These are phyloP conservation scores for Syngnathus floridae DNA, from an alignment of 2,113 vertebrate genomes.

Conservation along the genomic window DNA sequence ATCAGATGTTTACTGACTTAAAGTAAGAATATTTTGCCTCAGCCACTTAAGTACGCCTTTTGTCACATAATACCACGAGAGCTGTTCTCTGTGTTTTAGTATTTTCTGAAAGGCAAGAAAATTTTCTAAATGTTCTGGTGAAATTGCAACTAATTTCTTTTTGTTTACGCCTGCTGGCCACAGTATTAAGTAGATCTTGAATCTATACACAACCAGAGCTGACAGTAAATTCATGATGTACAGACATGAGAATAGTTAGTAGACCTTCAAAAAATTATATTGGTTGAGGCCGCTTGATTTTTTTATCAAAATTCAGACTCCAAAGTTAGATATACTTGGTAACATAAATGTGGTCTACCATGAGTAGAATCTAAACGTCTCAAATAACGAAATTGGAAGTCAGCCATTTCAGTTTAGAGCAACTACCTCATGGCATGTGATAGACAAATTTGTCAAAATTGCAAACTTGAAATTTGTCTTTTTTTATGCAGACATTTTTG, in stretches of 20 bases:
- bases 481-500: too few species aligned
- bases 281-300: too few species aligned
- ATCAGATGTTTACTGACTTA: slow-evolving; percentile 2
- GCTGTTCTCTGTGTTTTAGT: not conserved
- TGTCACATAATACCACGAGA: not conserved
- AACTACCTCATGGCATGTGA: too few species aligned
- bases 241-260: too few species aligned
- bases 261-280: too few species aligned
- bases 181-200: not conserved
- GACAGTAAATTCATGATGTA: not conserved
- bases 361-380: not conserved
- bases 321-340: not conserved
- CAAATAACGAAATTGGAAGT: too few species aligned
- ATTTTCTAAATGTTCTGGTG: not conserved
- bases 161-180: not conserved
- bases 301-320: not conserved
- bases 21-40: slow-evolving; percentile 1
- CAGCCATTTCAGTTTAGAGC: too few species aligned
- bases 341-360: not conserved
- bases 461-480: too few species aligned
- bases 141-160: not conserved
- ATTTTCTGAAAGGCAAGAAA: not conserved
- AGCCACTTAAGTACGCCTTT: not conserved
- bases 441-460: too few species aligned
- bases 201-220: not conserved